Conservation (phyloP, 1,140 invertebrate species). For the Drosophila littoralis region DNA sequence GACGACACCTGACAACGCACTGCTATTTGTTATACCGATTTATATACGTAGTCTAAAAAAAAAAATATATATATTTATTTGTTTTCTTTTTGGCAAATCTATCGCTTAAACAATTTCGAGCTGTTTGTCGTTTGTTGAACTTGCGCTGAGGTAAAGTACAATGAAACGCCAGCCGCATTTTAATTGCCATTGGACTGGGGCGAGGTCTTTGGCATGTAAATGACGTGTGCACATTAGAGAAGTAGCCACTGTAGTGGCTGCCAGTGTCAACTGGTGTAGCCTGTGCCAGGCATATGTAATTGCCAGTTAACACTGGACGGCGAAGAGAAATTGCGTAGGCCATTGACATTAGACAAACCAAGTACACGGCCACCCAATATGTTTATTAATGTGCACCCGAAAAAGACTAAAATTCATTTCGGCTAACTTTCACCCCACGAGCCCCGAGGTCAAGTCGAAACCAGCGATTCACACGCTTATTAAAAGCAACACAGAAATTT, state of each 20-base stretch:
- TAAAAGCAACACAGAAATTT: slow-evolving; percentile 41
- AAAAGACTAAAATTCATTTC: slow-evolving; percentile 14
- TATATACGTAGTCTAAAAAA: slow-evolving; percentile 2
- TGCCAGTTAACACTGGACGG: slow-evolving; percentile 64
- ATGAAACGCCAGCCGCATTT: slow-evolving; percentile 62
- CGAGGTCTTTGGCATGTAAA: slow-evolving; percentile 80
- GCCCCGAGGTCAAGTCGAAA: slow-evolving; percentile 30
- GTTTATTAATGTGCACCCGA: slow-evolving; percentile 51
- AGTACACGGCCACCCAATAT: slow-evolving; percentile 32
- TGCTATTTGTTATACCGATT: slow-evolving; percentile 17
- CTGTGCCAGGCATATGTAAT: slow-evolving; percentile 72
- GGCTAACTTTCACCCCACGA: slow-evolving; percentile 67
- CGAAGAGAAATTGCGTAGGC: slow-evolving; percentile 77
- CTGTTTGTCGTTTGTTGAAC: slow-evolving; percentile 70
- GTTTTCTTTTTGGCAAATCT: slow-evolving; percentile 64
- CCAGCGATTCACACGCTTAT: slow-evolving; percentile 73
- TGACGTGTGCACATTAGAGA: slow-evolving; percentile 59
- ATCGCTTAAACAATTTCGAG: slow-evolving; percentile 28
- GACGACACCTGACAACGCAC: slow-evolving; percentile 60
- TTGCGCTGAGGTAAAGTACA: slow-evolving; percentile 27
- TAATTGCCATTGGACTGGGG: slow-evolving; percentile 66
- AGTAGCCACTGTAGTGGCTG: slow-evolving; percentile 3
- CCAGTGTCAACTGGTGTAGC: slow-evolving; percentile 30
- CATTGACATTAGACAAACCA: slow-evolving; percentile 59
- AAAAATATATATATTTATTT: neutral